Base-by-base conservation (phyloP, 2,888 invertebrate species). In the Craniophora ligustri region DNA sequence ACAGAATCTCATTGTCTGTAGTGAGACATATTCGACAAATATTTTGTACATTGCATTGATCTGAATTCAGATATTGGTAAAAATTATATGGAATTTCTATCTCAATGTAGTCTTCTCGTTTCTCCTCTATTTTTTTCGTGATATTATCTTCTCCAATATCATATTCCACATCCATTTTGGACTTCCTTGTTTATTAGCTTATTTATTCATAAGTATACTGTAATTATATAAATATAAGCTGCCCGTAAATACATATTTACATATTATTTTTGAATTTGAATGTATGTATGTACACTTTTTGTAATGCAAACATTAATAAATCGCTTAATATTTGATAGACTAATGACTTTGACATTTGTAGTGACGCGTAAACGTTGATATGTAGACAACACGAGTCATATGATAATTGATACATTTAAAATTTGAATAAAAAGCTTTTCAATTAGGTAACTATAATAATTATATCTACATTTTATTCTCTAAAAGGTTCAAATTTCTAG, bases 1-100 rank as follows among this genome's bases (percentile, higher is more conserved):
- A 78, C 78, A 93, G 82, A 13, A 82, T 72, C 3, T 72, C 65
- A 39, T 69, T 82, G 28, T 77, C 82, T 58, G 78, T 84, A 66
- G 71, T 63, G 30, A 94, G 77, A 75, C 94, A 94, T 62, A 93
- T 87, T 51, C 94, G 84, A 66, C 94, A 94, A 44, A 93, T 71
- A 60, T 83, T 88, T 38, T 84, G 78, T 36, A 85, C 21, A 65
- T 81, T 74, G 36, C 62, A 76, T 26, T 79, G 63, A 10, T 72
- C 71, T 11, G 81, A 67, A 50, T 64, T 73, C 10, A 84, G 66
- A 59, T 75, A 79, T 47, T 84, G 70, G 18, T 78, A 75, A 28
- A 85, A 47, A 34, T 74, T 53, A 23, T 67, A 67, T 0, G 86
- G 84, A 54, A 86, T 77, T 53, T 86, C 82, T 28, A 80, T 75